A percentile compares a stretch with the other conserved stretches of the same genome.
These are phyloP conservation scores for Microcaecilia unicolor DNA, from an alignment of 2,797 vertebrate species.

Conservation along the genomic window DNA sequence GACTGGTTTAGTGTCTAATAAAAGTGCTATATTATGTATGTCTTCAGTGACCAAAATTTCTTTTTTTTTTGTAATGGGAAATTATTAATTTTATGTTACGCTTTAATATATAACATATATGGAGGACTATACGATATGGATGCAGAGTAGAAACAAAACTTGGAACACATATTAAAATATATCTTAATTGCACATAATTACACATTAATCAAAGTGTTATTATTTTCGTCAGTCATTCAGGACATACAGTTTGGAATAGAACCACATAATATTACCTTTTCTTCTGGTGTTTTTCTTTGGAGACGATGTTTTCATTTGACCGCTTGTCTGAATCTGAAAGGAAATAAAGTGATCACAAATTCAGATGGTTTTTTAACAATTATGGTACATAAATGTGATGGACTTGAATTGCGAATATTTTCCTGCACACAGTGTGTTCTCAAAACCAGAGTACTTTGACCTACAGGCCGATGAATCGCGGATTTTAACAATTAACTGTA, in stretches of 20 bases:
- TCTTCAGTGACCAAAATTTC: slow-evolving; percentile 3
- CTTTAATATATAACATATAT: neutral
- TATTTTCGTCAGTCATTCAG: too few species aligned
- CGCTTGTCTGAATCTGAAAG: slow-evolving; percentile 38
- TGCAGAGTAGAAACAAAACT: neutral
- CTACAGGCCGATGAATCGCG: too few species aligned
- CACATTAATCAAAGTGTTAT: too few species aligned
- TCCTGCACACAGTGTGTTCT: too few species aligned
- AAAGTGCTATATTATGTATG: slow-evolving; percentile 3
- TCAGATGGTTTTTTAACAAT: too few species aligned
- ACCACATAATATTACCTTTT: slow-evolving; percentile 44
- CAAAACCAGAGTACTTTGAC: too few species aligned
- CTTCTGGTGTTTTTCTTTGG: slow-evolving; percentile 9
- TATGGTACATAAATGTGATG: neutral
- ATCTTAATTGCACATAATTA: too few species aligned
- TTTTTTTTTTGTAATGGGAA: slow-evolving; percentile 1
- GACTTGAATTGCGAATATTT: too few species aligned
- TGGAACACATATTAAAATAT: too few species aligned
- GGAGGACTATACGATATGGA: neutral
- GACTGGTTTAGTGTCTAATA: slow-evolving; percentile 1
- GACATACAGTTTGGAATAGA: too few species aligned
- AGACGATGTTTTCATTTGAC: slow-evolving; percentile 21
- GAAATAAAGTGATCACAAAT: slow-evolving; percentile 27
- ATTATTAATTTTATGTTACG: neutral
- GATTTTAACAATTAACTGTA: too few species aligned